Conservation (phyloP, 2,113 vertebrate species). For the Megalops atlanticus region DNA sequence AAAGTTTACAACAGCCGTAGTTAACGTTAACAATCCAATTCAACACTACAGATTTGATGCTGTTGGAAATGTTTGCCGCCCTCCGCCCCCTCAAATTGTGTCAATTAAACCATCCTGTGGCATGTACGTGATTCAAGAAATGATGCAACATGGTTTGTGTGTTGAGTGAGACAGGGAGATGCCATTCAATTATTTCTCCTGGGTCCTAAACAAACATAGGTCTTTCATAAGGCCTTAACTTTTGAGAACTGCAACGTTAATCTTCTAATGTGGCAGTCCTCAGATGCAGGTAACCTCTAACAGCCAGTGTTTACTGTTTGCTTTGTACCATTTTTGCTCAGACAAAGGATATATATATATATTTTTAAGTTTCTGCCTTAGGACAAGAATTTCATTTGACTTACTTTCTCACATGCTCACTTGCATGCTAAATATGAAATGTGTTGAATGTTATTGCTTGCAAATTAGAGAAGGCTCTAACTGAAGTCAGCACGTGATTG, state of each 20-base stretch:
- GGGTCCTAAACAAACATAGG: slow-evolving; percentile 31
- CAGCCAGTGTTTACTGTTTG: neutral
- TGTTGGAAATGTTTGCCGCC: neutral
- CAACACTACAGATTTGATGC: neutral
- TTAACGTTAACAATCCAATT: neutral
- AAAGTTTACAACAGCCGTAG: too few species aligned
- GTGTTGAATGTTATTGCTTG: too few species aligned
- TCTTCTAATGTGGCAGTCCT: neutral
- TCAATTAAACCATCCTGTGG: slow-evolving; percentile 15
- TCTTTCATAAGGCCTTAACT: neutral
- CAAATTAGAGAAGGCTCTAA: too few species aligned
- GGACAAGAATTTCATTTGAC: neutral
- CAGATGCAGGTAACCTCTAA: slow-evolving; percentile 5
- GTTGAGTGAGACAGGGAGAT: slow-evolving; percentile 28
- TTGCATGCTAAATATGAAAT: too few species aligned
- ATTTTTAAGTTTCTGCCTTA: neutral
- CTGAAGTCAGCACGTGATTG: neutral
- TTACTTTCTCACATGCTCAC: too few species aligned
- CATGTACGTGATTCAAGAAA: slow-evolving; percentile 22
- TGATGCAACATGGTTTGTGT: slow-evolving; percentile 27
- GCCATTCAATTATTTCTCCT: slow-evolving; percentile 20
- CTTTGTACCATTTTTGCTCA: neutral
- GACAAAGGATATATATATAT: neutral
- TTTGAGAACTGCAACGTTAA: neutral
- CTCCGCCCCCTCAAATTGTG: neutral